Percentiles rank a stretch among this genome's conserved stretches.
Conservation (phyloP, 2,113 vertebrate species). For the Poicephalus meyeri region DNA sequence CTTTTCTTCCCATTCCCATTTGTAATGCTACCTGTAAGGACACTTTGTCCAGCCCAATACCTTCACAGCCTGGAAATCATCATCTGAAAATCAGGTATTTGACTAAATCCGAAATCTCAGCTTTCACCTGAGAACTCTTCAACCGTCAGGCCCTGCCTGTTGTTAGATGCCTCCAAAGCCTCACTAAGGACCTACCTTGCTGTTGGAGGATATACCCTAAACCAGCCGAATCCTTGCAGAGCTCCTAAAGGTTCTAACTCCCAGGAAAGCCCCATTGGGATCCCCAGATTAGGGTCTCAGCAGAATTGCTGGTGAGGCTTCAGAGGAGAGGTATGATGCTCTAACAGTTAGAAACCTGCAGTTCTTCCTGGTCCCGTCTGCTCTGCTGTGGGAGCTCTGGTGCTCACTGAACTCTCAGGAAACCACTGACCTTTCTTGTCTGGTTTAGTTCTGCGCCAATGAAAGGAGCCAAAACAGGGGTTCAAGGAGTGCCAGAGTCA, state of each 20-base stretch:
- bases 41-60: no score
- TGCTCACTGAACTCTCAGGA: not conserved
- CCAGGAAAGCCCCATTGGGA: not conserved
- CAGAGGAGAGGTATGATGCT: not conserved
- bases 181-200: not conserved
- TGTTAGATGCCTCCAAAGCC: not conserved
- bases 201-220: not conserved
- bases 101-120: not conserved
- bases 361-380: not conserved
- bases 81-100: not conserved
- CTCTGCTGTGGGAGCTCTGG: not conserved
- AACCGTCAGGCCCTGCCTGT: not conserved
- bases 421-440: not conserved
- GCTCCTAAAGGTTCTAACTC: not conserved
- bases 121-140: not conserved
- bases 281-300: not conserved
- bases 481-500: not conserved
- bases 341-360: not conserved
- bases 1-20: not conserved
- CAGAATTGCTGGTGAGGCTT: not conserved
- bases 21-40: not conserved
- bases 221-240: not conserved
- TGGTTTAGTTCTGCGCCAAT: not conserved
- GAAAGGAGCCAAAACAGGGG: not conserved
- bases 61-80: not conserved